Percentiles rank a stretch among this genome's conserved stretches.
Conservation (phyloP, 2,888 invertebrate genomes). For the Hirudinaria manillensis region DNA sequence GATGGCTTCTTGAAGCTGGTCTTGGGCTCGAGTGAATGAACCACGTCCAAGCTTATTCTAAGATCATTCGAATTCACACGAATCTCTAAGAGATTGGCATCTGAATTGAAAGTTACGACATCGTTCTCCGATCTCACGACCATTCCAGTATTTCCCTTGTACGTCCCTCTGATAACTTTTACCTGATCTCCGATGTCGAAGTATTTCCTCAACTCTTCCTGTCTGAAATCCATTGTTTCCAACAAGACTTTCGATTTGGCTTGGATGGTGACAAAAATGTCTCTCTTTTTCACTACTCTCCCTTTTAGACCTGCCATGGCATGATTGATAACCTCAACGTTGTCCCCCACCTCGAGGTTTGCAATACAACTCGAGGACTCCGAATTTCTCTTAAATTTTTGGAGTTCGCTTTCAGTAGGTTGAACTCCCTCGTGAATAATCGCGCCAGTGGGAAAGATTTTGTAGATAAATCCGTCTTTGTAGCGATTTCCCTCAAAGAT, state of each 20-base stretch:
- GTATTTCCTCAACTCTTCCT: neutral
- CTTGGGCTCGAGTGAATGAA: too few species aligned
- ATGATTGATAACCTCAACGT: slow-evolving; percentile 91
- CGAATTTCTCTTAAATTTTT: slow-evolving; percentile 64
- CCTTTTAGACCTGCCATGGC: slow-evolving; percentile 94
- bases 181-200: slow-evolving; percentile 84
- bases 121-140: slow-evolving; percentile 90
- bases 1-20: too few species aligned
- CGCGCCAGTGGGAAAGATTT: slow-evolving; percentile 89
- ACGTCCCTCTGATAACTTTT: slow-evolving; percentile 78
- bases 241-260: slow-evolving; percentile 57
- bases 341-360: slow-evolving; percentile 90
- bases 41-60: too few species aligned
- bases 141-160: slow-evolving; percentile 93
- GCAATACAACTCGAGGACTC: slow-evolving; percentile 60
- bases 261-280: slow-evolving; percentile 90
- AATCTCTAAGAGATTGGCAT: slow-evolving; percentile 94
- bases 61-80: too few species aligned
- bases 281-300: slow-evolving; percentile 88
- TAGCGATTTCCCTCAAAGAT: slow-evolving; percentile 84
- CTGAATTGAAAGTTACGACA: slow-evolving; percentile 86
- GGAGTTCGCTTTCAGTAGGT: slow-evolving; percentile 87
- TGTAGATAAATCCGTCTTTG: slow-evolving; percentile 85
- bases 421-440: slow-evolving; percentile 81
- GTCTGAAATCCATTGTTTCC: too few species aligned